These are phyloP conservation scores for Anthrax anthrax DNA, from an alignment of 2,888 invertebrate species.

Conservation along the genomic window DNA sequence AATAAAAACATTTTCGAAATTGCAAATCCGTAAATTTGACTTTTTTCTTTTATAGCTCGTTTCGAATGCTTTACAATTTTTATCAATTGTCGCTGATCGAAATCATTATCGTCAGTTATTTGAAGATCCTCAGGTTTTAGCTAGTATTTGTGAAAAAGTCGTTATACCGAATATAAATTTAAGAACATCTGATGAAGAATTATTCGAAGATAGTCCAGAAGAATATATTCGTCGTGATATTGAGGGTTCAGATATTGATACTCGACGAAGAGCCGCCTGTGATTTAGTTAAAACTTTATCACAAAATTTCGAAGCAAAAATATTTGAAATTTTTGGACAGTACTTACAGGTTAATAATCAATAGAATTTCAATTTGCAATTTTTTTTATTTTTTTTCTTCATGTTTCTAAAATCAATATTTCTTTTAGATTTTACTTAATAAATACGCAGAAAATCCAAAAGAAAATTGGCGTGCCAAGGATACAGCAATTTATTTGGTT, in stretches of 20 bases:
- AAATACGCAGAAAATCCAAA: conserved; percentile 64
- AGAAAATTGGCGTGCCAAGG: conserved; percentile 83
- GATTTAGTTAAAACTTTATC: conserved; percentile 90
- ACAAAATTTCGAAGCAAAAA: conserved; percentile 72
- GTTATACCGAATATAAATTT: conserved; percentile 98
- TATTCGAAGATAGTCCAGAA: conserved; percentile 96
- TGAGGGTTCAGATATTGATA: conserved; percentile 96
- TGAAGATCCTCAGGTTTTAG: conserved; percentile 71
- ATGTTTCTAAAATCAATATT: neutral
- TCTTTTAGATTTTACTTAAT: conserved; percentile 36
- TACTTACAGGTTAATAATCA: conserved; percentile 50
- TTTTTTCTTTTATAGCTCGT: conserved; percentile 55
- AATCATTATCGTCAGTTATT: conserved; percentile 77
- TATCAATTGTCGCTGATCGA: conserved; percentile 88
- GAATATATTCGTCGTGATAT: conserved; percentile 94
- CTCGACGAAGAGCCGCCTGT: conserved; percentile 88
- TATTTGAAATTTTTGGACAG: conserved; percentile 75
- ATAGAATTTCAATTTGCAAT: neutral
- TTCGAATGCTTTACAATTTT: conserved; percentile 88
- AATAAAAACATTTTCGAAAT: neutral
- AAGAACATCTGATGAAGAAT: conserved; percentile 83
- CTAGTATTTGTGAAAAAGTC: conserved; percentile 93
- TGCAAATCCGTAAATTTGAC: too few species aligned
- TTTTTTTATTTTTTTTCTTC: neutral
- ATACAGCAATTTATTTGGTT: conserved; percentile 91